Evolutionary conservation across 2,113 vertebrate genomes (phyloP).

Genomic region (Lagopus muta): DNA sequence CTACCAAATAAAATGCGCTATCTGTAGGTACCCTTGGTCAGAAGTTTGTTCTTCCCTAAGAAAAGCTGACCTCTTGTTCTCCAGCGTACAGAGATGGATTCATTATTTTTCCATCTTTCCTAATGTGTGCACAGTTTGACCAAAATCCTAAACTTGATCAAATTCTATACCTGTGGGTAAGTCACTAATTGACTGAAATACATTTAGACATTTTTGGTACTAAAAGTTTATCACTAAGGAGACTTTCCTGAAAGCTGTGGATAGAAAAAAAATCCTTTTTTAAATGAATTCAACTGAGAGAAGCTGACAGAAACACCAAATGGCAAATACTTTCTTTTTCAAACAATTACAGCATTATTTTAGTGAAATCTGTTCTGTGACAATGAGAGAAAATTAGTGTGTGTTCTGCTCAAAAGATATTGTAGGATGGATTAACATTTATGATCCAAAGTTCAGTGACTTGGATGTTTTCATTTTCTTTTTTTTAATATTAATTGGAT

Average conservation of each 20-base stretch:
- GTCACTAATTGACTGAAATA: background rate
- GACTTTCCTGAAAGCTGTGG: background rate
- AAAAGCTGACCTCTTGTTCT: background rate
- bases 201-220: background rate
- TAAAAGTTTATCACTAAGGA: background rate
- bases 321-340: slow-evolving; percentile 50
- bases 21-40: background rate
- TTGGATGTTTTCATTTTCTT: slow-evolving; percentile 68
- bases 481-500: slow-evolving; percentile 75
- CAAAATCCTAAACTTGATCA: background rate
- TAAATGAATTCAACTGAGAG: slow-evolving; percentile 45
- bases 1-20: background rate
- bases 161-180: background rate
- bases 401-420: slow-evolving; percentile 58
- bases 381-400: slow-evolving; percentile 68
- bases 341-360: slow-evolving; percentile 69
- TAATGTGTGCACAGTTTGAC: background rate
- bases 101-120: background rate
- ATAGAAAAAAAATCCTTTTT: background rate
- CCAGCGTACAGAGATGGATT: background rate
- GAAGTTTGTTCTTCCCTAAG: background rate
- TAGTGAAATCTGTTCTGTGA: slow-evolving; percentile 74
- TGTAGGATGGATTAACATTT: slow-evolving; percentile 68
- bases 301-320: slow-evolving; percentile 52
- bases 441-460: slow-evolving; percentile 70